Evolutionary conservation across 2,113 vertebrate species (phyloP), one percentile per base, ranked within the genome.

Genomic region (Grallaria varia): DNA sequence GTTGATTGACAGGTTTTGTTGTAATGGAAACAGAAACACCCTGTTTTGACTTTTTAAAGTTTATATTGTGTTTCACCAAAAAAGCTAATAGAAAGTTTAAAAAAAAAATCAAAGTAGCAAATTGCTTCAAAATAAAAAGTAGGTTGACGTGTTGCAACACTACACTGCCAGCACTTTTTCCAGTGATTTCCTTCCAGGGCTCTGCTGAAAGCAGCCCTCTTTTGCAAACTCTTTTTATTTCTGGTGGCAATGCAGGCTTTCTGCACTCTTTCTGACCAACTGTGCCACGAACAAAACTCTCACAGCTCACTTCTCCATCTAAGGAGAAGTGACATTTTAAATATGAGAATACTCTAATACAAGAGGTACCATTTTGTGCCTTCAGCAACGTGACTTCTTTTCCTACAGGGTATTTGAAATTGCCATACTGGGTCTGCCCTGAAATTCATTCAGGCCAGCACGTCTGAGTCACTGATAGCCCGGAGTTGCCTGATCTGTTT

Each of bases 1-100:
- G 25, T 15, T 88, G 87, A 90, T 77, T 91, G 93, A 86, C 63
- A 84, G 59, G 15, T 92, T 94, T 93, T 59, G 33, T 91, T 86
- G 67, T 88, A 90, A 90, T 30, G 33, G 67, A 85, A 93, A 92
- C 23, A 1, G 52, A 90, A 94, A 90, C 39, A 88, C 60, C 93
- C 50, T 88, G 45, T 6, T 94, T 90, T 88, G 85, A 90, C 67
- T 82, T 89, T 85, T 88, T 37, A 33, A 71, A 87, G 55, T 55
- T 87, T 76, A 62, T 90, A 58, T 80, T 79, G 62, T 49, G 31
- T 73, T 91, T 53, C 17, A 85, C 35, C 12, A 58, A 84, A 90
- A 74, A 89, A 68, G 19, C 37, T 68, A 82, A 49, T 60, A 72
- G 9, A 69, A 91, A 73, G 31, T 64, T 6, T 50, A 82, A 60